These are phyloP conservation scores for Porites lutea DNA, from an alignment of 64 coral and sea anemone species.

Conservation along the genomic window DNA sequence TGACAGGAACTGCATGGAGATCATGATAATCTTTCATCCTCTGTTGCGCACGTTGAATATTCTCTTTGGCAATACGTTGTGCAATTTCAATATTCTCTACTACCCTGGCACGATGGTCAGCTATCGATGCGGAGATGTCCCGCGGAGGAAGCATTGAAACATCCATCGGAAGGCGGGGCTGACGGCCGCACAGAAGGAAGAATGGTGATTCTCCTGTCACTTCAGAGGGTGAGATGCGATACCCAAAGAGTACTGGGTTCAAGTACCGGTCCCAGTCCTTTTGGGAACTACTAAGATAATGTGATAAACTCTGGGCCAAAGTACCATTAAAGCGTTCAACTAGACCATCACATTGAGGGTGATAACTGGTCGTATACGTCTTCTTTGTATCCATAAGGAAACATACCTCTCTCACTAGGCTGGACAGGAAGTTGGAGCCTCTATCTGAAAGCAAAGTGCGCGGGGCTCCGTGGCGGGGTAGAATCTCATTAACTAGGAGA, in stretches of 20 bases:
- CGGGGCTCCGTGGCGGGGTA: constrained; percentile 8
- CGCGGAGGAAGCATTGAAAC: constrained; percentile 22
- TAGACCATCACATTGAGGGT: constrained; percentile 50
- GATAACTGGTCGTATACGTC: neutral
- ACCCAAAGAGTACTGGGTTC: constrained; percentile 46
- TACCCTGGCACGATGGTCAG: constrained; percentile 46
- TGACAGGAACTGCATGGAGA: neutral
- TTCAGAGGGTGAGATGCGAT: constrained; percentile 63
- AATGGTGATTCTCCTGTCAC: constrained; percentile 50
- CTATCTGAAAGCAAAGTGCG: constrained; percentile 14
- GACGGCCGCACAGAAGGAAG: constrained; percentile 45
- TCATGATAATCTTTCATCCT: constrained; percentile 62
- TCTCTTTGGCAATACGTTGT: constrained; percentile 57
- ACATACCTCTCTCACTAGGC: neutral
- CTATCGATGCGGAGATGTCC: constrained; percentile 51
- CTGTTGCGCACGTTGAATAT: constrained; percentile 60
- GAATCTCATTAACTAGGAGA: neutral
- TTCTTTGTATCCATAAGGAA: constrained; percentile 13
- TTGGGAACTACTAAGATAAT: constrained; percentile 47
- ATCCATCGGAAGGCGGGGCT: constrained; percentile 34
- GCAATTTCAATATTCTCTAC: constrained; percentile 46
- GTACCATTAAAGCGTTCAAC: constrained; percentile 37
- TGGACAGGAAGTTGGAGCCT: neutral
- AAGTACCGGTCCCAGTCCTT: constrained; percentile 72
- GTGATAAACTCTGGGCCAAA: constrained; percentile 14